Percentiles rank a stretch among this genome's conserved stretches.
Conservation (phyloP, 2,888 invertebrate species). For the Serrognathus titanus region DNA sequence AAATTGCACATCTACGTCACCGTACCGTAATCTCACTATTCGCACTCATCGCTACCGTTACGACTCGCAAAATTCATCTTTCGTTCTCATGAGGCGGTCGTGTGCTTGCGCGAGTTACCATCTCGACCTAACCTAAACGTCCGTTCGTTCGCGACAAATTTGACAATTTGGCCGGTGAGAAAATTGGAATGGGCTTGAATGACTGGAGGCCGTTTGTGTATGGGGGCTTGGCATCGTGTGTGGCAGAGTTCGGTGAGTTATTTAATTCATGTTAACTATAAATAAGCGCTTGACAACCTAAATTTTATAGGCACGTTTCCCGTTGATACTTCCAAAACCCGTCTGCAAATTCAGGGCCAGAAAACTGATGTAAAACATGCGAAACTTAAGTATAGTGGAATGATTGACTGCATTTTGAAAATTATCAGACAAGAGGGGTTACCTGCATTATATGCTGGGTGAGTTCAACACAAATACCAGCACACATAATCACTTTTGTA, state of each 20-base stretch:
- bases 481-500: background rate
- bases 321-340: constrained; percentile 93
- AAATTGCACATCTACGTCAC: background rate
- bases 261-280: background rate
- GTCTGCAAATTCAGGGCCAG: constrained; percentile 93
- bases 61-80: background rate
- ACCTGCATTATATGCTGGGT: constrained; percentile 83
- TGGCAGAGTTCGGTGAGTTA: constrained; percentile 85
- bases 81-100: constrained; percentile 11
- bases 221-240: constrained; percentile 89
- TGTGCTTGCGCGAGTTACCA: constrained; percentile 17
- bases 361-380: constrained; percentile 72
- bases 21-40: background rate
- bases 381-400: constrained; percentile 78
- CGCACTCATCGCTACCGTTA: constrained; percentile 4
- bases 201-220: constrained; percentile 94
- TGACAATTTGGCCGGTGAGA: constrained; percentile 22
- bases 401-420: constrained; percentile 86
- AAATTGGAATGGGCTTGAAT: constrained; percentile 67
- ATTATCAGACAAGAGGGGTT: constrained; percentile 85
- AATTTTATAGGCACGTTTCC: constrained; percentile 80
- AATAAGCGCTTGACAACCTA: constrained; percentile 1
- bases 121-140: constrained; percentile 14
- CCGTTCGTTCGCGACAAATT: background rate
- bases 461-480: constrained; percentile 34